Base-by-base conservation (phyloP, 2,113 vertebrate genomes). In the Dipodomys ordii region DNA sequence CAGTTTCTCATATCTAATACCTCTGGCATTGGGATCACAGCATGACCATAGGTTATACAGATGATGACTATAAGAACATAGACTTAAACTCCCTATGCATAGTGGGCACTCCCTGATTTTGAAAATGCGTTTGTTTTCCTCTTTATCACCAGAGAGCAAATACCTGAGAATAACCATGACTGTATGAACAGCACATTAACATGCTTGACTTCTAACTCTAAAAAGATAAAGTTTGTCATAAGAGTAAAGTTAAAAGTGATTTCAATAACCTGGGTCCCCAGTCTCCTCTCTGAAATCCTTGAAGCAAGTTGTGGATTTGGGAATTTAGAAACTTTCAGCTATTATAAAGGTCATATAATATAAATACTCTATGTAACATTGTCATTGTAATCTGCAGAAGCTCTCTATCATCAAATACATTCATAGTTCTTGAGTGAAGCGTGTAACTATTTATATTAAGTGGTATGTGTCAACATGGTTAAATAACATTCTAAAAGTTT, bases 191-290 rank as follows among this genome's bases (percentile, higher is more conserved):
- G 27, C n/a, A 49, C 65, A 80, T 23, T 2, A 16, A 81, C 53
- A 18, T 62, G 30, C 11, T 80, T 49, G n/a, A 71, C 27, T 72
- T 80, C 67, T 44, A 62, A 3, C 86, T 91, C 65, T 86, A 32
- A 28, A 90, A 84, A 65, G 32, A 16, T 65, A 46, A 32, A 39
- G 60, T 35, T n/a, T 64, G 16, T 87, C 84, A 44, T 71, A 64
- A 72, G 84, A 46, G 32, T 83, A 64, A 92, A 90, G 81, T 49
- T 25, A 79, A 71, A 80, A 69, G 27, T 32, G 90, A 83, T 71
- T 73, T 84, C 20, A 90, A 2, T 85, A 79, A 73, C 6, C 4
- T 7, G 30, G 28, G 3, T 13, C 46, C 1, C 30, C 3, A 73
- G 2, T 77, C 49, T 74, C n/a, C 84, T 92, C 60, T 28, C 18